These are phyloP conservation scores for Drosophila repletoides DNA, from an alignment of 1,140 invertebrate species.

Conservation along the genomic window DNA sequence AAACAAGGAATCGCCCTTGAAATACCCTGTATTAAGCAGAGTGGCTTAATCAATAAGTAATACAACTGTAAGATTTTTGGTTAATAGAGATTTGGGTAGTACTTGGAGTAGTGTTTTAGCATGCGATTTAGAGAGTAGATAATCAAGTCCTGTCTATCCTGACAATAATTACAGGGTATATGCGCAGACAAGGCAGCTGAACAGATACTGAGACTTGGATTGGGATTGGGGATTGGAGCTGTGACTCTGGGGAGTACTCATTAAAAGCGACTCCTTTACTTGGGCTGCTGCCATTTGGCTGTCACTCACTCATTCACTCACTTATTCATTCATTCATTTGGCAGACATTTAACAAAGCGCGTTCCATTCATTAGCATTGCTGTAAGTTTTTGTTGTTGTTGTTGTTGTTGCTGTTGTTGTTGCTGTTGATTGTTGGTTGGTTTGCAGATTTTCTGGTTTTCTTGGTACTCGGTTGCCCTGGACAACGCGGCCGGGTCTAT, in stretches of 20 bases:
- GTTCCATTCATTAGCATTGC: constrained; percentile 74
- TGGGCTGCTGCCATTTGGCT: constrained; percentile 61
- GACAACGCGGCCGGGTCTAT: constrained; percentile 23
- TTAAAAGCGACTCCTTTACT: constrained; percentile 46
- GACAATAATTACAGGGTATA: no score
- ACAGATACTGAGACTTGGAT: background rate
- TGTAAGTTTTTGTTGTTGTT: constrained; percentile 31
- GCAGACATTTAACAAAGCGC: constrained; percentile 73
- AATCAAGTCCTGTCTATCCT: no score
- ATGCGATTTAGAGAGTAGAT: no score
- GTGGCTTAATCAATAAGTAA: no score
- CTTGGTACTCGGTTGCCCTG: constrained; percentile 9
- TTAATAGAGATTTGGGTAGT: no score
- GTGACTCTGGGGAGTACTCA: constrained; percentile 36
- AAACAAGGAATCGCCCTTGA: background rate
- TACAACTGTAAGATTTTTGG: no score
- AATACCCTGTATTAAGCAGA: background rate
- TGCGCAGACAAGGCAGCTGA: background rate
- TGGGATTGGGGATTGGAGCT: constrained; percentile 6
- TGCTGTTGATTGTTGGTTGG: constrained; percentile 12
- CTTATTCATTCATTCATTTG: constrained; percentile 54
- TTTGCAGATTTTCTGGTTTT: background rate
- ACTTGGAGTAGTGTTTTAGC: background rate
- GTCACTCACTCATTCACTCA: constrained; percentile 69
- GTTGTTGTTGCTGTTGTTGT: constrained; percentile 7